Conservation (phyloP, 2,113 vertebrate species). For the Glaucidium brasilianum region DNA sequence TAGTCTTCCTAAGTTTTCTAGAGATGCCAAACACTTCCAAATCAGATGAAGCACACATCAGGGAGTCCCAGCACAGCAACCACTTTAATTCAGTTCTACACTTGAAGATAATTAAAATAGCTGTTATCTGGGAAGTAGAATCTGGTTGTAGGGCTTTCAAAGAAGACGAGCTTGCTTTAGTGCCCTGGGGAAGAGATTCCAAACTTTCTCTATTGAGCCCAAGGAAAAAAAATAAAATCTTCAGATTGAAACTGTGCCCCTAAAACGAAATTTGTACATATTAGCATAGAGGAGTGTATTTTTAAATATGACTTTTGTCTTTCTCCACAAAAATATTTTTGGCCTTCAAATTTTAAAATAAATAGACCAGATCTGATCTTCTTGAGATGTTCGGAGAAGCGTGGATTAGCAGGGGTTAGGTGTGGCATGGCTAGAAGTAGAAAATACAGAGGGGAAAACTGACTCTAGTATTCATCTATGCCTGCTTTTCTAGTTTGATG, state of each 20-base stretch:
- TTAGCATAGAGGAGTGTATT: background rate
- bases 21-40: background rate
- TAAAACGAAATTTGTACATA: background rate
- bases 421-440: accelerated
- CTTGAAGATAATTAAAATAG: conserved; percentile 45
- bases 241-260: background rate
- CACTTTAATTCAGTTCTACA: conserved; percentile 9
- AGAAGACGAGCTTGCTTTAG: background rate
- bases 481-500: background rate
- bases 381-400: background rate
- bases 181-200: background rate
- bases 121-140: background rate
- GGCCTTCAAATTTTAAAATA: background rate
- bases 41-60: conserved; percentile 11
- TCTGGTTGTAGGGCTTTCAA: background rate
- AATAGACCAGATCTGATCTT: background rate
- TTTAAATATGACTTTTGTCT: background rate
- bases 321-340: background rate
- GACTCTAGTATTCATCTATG: background rate
- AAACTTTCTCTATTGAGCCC: background rate
- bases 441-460: background rate
- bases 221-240: background rate
- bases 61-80: background rate
- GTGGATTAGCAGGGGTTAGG: background rate
- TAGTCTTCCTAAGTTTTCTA: background rate